Conservation (phyloP, 2,113 vertebrate genomes). For the Heterotis niloticus region DNA sequence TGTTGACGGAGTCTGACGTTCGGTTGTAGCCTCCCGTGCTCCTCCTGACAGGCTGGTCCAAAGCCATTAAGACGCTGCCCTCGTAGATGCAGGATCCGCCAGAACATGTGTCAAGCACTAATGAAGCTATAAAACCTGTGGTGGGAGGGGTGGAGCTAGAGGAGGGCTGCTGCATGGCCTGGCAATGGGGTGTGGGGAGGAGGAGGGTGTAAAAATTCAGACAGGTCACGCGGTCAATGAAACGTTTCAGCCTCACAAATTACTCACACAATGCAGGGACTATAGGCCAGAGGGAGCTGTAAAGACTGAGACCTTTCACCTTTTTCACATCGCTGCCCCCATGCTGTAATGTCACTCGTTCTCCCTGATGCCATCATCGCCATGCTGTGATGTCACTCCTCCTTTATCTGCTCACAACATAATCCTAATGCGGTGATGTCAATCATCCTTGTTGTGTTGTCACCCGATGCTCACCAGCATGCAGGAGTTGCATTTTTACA, state of each 20-base stretch:
- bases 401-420: too few species aligned
- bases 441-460: too few species aligned
- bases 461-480: too few species aligned
- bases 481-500: too few species aligned
- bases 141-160: constrained; percentile 61
- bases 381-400: too few species aligned
- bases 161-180: not conserved
- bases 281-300: not conserved
- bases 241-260: constrained; percentile 66
- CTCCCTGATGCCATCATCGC: too few species aligned
- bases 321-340: not conserved
- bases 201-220: constrained; percentile 34
- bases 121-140: constrained; percentile 96
- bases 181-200: not conserved
- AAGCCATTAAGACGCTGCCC: constrained; percentile 12
- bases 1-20: not conserved
- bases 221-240: constrained; percentile 72
- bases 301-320: not conserved
- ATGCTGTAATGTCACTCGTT: not conserved
- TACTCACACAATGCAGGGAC: constrained; percentile 58
- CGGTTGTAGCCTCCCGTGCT: not conserved
- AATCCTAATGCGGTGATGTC: too few species aligned
- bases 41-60: not conserved
- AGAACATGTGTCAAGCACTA: constrained; percentile 82
- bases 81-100: constrained; percentile 52